Conservation (phyloP, 2,888 invertebrate genomes). For the Cheilosia soror region DNA sequence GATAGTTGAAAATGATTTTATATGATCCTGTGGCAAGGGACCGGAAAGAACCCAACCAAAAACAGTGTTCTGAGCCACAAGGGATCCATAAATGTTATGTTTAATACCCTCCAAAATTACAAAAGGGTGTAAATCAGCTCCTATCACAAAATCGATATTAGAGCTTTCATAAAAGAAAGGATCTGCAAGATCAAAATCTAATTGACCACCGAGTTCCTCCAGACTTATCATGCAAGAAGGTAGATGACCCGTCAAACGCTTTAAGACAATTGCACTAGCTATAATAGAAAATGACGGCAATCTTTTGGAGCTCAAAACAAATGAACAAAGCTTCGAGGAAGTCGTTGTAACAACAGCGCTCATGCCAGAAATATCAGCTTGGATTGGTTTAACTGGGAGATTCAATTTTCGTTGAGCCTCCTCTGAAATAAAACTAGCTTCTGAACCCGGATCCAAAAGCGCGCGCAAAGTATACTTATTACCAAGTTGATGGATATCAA, state of each 20-base stretch:
- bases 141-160: slow-evolving; percentile 25
- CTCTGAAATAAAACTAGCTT: slow-evolving; percentile 12
- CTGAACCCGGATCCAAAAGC: slow-evolving; percentile 18
- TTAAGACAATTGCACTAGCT: slow-evolving; percentile 16
- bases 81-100: background rate
- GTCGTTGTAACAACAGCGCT: slow-evolving; percentile 5
- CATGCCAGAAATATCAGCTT: slow-evolving; percentile 20
- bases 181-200: slow-evolving; percentile 22
- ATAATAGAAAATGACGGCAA: background rate
- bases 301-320: background rate
- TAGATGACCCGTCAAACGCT: slow-evolving; percentile 28
- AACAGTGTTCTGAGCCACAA: slow-evolving; percentile 25
- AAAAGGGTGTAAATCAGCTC: slow-evolving; percentile 18
- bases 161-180: slow-evolving; percentile 22
- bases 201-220: background rate
- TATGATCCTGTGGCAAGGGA: background rate
- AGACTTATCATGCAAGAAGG: background rate
- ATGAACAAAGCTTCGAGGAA: slow-evolving; percentile 13
- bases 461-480: background rate
- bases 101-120: slow-evolving; percentile 14
- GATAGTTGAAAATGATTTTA: background rate
- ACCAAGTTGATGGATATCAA: background rate
- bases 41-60: slow-evolving; percentile 13
- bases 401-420: background rate
- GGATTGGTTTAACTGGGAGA: slow-evolving; percentile 1